phyloP scores from a whole-genome alignment of 2,113 vertebrate genomes.

The Brienomyrus longianalis region DNA sequence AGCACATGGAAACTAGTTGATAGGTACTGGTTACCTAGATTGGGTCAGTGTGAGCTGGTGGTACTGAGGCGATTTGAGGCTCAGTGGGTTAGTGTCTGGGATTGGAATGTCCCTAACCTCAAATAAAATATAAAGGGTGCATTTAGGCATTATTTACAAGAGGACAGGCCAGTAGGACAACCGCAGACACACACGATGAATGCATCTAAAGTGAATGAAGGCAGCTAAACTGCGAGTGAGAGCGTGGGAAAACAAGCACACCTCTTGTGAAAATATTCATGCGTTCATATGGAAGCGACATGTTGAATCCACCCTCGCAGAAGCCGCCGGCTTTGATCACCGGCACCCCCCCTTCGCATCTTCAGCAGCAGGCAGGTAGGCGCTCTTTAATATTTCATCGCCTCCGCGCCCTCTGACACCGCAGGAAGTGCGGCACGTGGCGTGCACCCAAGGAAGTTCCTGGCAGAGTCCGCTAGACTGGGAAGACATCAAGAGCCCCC shows the following conservation, averaged over 20 bases:
- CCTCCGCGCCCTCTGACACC: not conserved
- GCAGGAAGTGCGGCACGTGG: no score
- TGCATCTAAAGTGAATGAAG: not conserved
- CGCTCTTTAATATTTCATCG: not conserved
- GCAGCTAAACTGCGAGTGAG: not conserved
- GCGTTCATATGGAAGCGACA: not conserved
- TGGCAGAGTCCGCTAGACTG: not conserved
- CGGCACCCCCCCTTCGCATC: not conserved
- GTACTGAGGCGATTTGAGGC: not conserved
- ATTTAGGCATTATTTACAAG: not conserved
- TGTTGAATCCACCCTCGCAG: not conserved
- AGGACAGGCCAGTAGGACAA: not conserved
- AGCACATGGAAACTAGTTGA: not conserved
- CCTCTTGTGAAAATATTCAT: not conserved
- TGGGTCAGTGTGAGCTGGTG: not conserved
- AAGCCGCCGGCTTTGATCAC: constrained; percentile 1
- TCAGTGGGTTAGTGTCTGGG: not conserved
- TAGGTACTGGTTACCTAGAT: not conserved
- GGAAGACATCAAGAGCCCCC: not conserved
- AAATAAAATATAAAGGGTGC: not conserved
- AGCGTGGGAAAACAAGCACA: not conserved
- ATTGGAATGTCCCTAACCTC: not conserved
- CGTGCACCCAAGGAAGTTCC: not conserved
- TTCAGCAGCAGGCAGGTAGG: not conserved
- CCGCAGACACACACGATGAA: not conserved